Evolutionary conservation across 2,797 vertebrate species (phyloP).

Genomic region (Xiphophorus birchmanni): DNA sequence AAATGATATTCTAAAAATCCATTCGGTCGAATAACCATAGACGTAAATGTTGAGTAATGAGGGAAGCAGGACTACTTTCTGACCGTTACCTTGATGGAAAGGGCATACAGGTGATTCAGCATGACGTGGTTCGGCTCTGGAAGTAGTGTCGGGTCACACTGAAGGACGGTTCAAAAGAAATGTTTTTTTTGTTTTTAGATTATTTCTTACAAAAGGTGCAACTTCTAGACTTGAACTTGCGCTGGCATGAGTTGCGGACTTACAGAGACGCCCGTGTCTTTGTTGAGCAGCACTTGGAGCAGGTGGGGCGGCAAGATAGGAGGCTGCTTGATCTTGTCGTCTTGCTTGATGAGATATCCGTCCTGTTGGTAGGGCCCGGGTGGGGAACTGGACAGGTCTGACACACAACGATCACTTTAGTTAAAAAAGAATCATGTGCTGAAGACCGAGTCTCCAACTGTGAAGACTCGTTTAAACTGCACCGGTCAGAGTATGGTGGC

Average conservation of each 20-base stretch:
- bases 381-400: conserved; percentile 95
- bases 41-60: background rate
- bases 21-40: background rate
- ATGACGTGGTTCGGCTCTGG: conserved; percentile 98
- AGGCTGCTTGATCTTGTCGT: conserved; percentile 89
- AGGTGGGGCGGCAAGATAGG: conserved; percentile 95
- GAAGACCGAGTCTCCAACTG: background rate
- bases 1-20: background rate
- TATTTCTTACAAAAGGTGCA: background rate
- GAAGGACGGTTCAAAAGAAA: conserved; percentile 29
- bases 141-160: conserved; percentile 96
- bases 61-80: background rate
- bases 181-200: background rate
- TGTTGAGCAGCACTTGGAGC: conserved; percentile 97
- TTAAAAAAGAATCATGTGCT: background rate
- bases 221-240: background rate
- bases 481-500: background rate
- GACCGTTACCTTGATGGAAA: conserved; percentile 93
- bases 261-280: conserved; percentile 95
- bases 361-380: conserved; percentile 97
- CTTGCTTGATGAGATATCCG: conserved; percentile 85
- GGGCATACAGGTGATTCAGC: conserved; percentile 96
- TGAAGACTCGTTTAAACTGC: background rate
- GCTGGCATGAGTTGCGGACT: conserved; percentile 64
- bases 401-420: background rate